These are phyloP conservation scores for Coptodon bakossiorum DNA, from an alignment of 2,113 vertebrate genomes.

Conservation along the genomic window DNA sequence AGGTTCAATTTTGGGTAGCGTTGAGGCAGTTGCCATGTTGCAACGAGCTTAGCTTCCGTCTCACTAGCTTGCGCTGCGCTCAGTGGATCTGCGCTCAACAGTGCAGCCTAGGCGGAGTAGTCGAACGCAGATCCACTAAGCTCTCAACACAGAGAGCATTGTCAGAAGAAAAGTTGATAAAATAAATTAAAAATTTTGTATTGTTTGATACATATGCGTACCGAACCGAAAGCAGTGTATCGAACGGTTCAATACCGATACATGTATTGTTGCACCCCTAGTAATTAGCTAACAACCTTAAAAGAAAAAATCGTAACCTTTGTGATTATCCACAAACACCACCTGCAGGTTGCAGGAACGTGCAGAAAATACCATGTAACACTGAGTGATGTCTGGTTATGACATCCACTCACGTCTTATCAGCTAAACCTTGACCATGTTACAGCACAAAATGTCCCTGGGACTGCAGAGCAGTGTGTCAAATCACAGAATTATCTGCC, in stretches of 20 bases:
- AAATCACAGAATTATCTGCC: constrained; percentile 36
- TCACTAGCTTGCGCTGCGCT: no score
- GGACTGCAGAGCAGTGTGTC: constrained; percentile 6
- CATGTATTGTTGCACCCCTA: not conserved
- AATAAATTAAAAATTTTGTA: no score
- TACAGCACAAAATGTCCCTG: not conserved
- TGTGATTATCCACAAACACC: not conserved
- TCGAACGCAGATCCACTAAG: no score
- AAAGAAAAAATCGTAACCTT: not conserved
- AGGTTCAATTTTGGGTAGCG: no score
- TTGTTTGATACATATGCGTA: no score
- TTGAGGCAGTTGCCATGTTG: no score
- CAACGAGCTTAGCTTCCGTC: no score
- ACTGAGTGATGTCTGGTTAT: not conserved
- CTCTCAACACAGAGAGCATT: no score
- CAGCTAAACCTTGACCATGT: not conserved
- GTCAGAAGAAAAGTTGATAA: no score
- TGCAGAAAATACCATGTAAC: not conserved
- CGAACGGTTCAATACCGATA: not conserved
- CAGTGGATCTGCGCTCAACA: no score
- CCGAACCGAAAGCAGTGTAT: no score
- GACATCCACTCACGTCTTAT: not conserved
- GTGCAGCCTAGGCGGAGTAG: no score
- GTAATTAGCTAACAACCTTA: not conserved
- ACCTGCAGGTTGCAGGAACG: not conserved